Conservation (phyloP, 2,113 vertebrate genomes). For the Enhydra lutris region DNA sequence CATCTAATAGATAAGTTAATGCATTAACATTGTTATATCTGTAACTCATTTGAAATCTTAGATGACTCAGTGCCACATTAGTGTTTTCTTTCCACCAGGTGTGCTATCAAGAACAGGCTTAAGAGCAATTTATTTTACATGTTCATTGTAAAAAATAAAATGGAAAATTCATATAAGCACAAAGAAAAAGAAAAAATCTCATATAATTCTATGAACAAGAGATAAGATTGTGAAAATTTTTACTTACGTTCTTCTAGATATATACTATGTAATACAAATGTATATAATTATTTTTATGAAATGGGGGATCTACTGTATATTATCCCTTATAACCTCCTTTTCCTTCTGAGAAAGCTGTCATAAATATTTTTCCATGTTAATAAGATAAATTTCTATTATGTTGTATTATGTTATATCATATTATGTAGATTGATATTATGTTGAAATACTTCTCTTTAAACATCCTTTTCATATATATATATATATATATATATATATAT, state of each 20-base stretch:
- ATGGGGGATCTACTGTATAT: too few relatives aligned
- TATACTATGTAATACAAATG: not conserved
- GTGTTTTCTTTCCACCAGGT: not conserved
- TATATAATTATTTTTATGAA: not conserved
- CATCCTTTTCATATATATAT: not conserved
- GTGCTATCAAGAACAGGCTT: not conserved
- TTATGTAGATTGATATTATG: too few relatives aligned
- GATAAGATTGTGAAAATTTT: not conserved
- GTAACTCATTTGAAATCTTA: not conserved
- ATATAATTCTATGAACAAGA: not conserved
- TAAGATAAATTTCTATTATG: not conserved
- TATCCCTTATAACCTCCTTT: not conserved
- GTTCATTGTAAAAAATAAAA: not conserved
- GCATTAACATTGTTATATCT: not conserved
- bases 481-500: not conserved
- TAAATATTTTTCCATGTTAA: not conserved
- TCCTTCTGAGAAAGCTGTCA: not conserved
- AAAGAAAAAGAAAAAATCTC: not conserved
- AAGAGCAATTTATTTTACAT: not conserved
- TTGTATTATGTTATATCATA: too few relatives aligned
- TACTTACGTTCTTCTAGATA: not conserved
- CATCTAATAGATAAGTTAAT: not conserved
- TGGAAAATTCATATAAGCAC: not conserved
- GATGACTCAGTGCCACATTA: not conserved
- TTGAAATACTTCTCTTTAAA: not conserved